A percentile compares a stretch with the other conserved stretches of the same genome.
These are phyloP conservation scores for Balaenoptera acutorostrata DNA, from an alignment of 2,113 vertebrate species.

Conservation along the genomic window DNA sequence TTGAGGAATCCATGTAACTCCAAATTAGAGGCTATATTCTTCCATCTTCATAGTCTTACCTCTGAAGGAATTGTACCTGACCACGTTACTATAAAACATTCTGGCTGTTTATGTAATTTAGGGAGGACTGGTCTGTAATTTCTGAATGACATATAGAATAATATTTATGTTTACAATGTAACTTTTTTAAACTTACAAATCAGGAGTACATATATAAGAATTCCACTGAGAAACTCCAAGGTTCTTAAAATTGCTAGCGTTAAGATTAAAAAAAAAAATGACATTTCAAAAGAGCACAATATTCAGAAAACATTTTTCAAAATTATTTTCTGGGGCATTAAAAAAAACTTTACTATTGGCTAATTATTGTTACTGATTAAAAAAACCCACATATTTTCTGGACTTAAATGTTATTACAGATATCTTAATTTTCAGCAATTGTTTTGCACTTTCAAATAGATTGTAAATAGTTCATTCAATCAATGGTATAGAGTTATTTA, in stretches of 20 bases:
- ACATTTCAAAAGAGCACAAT: slow-evolving; percentile 84
- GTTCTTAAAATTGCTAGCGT: slow-evolving; percentile 67
- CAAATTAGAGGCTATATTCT: slow-evolving; percentile 44
- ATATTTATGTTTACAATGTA: slow-evolving; percentile 79
- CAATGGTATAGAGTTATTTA: slow-evolving; percentile 83
- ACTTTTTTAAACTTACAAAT: slow-evolving; percentile 71
- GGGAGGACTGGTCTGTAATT: slow-evolving; percentile 61
- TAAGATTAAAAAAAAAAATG: slow-evolving; percentile 71
- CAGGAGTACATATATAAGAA: slow-evolving; percentile 74
- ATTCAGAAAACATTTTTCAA: slow-evolving; percentile 80
- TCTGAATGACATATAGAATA: slow-evolving; percentile 70
- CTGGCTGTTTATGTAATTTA: slow-evolving; percentile 61
- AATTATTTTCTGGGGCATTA: slow-evolving; percentile 79
- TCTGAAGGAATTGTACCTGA: slow-evolving; percentile 31
- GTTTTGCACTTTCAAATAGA: slow-evolving; percentile 84
- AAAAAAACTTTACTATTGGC: slow-evolving; percentile 75
- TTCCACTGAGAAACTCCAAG: slow-evolving; percentile 61
- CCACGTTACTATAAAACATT: slow-evolving; percentile 57
- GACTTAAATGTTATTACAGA: slow-evolving; percentile 74
- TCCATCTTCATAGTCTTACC: slow-evolving; percentile 49
- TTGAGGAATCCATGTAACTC: slow-evolving; percentile 53
- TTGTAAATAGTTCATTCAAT: slow-evolving; percentile 85
- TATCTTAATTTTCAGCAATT: slow-evolving; percentile 78
- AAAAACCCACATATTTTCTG: slow-evolving; percentile 72
- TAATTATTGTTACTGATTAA: slow-evolving; percentile 71